Conservation (phyloP, 2,888 invertebrate species). For the Heterodera filipjevi region DNA sequence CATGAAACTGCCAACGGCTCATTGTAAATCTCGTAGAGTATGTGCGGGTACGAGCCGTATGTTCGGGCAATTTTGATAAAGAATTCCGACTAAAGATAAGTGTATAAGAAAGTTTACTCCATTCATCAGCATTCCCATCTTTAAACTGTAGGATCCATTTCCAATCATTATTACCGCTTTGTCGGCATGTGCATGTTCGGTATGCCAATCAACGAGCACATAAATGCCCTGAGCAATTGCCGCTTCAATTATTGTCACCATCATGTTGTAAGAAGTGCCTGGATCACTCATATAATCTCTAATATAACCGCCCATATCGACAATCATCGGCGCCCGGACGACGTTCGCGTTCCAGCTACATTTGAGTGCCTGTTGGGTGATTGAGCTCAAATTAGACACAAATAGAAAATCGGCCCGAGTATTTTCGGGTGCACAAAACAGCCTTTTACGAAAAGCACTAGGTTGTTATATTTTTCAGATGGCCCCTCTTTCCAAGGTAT, state of each 20-base stretch:
- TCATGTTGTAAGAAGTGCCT: neutral
- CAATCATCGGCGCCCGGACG: conserved; percentile 26
- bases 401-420: too few species aligned
- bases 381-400: too few species aligned
- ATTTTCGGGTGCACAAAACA: too few species aligned
- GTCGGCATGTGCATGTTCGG: neutral
- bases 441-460: too few species aligned
- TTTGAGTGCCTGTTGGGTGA: conserved; percentile 10
- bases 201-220: conserved; percentile 27
- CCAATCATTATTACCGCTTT: conserved; percentile 16
- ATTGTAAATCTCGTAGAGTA: conserved; percentile 36
- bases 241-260: conserved; percentile 25
- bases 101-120: too few species aligned
- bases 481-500: too few species aligned
- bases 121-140: too few species aligned
- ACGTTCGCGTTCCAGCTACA: conserved; percentile 28
- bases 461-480: too few species aligned
- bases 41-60: conserved; percentile 31
- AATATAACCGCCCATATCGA: conserved; percentile 25
- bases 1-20: conserved; percentile 32
- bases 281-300: neutral
- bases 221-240: conserved; percentile 24
- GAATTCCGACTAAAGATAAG: conserved; percentile 20
- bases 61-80: conserved; percentile 24
- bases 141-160: too few species aligned